A percentile compares a stretch with the other conserved stretches of the same genome.
These are phyloP conservation scores for Aurelia coerulea DNA, from an alignment of 30 jellyfish, hydroid and myxozoan genomes.

Conservation along the genomic window DNA sequence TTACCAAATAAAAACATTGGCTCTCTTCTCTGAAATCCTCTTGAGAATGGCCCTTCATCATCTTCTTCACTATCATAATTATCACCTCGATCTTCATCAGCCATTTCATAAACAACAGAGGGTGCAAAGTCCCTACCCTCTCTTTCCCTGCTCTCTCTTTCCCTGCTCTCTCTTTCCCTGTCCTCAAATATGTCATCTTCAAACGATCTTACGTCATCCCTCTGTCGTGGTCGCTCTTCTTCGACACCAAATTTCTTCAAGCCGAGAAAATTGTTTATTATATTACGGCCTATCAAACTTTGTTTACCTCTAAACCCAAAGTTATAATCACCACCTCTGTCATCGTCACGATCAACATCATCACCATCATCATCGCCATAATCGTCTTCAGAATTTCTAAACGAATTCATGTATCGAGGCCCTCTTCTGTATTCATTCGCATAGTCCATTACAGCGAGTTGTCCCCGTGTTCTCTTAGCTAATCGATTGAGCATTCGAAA, in stretches of 20 bases:
- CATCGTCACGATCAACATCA: constrained; percentile 4
- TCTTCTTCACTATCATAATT: constrained; percentile 39
- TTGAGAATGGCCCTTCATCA: constrained; percentile 6
- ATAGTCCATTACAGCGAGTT: constrained; percentile 65
- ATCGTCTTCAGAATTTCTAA: constrained; percentile 14
- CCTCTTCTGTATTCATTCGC: not conserved
- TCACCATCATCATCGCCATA: not conserved
- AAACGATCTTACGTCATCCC: constrained; percentile 13
- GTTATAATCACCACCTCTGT: constrained; percentile 4
- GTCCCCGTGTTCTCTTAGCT: constrained; percentile 57
- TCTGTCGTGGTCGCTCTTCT: constrained; percentile 36
- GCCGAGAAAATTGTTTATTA: constrained; percentile 22
- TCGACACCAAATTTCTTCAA: constrained; percentile 2
- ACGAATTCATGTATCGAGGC: not conserved
- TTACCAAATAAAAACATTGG: constrained; percentile 37
- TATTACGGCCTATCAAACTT: constrained; percentile 31
- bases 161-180: not conserved
- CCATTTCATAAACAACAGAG: constrained; percentile 60
- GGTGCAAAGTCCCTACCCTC: constrained; percentile 29
- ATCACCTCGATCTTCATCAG: constrained; percentile 12
- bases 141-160: too few relatives aligned
- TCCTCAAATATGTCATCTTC: constrained; percentile 11
- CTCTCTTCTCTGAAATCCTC: not conserved
- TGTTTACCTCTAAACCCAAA: constrained; percentile 30
- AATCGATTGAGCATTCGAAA: constrained; percentile 41